Conservation (phyloP, 2,113 vertebrate genomes). For the Hydropotes inermis region DNA sequence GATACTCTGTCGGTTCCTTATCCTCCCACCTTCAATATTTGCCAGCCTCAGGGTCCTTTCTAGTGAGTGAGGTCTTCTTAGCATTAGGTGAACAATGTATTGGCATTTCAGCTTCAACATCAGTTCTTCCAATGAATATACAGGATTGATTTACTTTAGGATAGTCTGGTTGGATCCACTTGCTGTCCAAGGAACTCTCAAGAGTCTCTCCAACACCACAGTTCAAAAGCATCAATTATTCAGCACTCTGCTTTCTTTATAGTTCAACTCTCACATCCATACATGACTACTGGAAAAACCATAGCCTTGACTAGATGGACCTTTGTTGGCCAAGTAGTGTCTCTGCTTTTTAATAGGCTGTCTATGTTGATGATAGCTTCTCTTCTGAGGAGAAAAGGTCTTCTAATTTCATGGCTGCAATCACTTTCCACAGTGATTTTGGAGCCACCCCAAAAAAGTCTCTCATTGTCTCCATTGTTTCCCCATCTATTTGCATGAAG, state of each 20-base stretch:
- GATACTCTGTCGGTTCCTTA: not conserved
- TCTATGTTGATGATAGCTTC: not conserved
- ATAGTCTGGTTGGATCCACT: not conserved
- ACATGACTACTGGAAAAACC: not conserved
- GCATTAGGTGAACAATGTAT: not conserved
- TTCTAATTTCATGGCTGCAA: not conserved
- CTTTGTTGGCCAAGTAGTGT: not conserved
- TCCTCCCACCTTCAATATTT: rapidly evolving
- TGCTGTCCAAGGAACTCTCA: not conserved
- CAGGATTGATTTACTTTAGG: not conserved
- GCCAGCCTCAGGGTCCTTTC: not conserved
- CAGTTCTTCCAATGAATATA: not conserved
- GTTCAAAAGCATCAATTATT: not conserved
- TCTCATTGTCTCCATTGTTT: not conserved
- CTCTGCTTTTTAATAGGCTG: not conserved
- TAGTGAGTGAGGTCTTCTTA: not conserved
- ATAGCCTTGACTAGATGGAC: not conserved
- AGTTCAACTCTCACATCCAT: not conserved
- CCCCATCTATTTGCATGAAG: not conserved
- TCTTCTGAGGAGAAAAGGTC: not conserved
- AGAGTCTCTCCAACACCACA: too few relatives aligned
- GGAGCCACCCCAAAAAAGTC: not conserved
- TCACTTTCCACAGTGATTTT: not conserved
- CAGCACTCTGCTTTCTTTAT: not conserved
- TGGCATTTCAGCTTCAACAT: not conserved